phyloP scores from a whole-genome alignment of 2,888 invertebrate genomes.

The Criorhina ranunculi region DNA sequence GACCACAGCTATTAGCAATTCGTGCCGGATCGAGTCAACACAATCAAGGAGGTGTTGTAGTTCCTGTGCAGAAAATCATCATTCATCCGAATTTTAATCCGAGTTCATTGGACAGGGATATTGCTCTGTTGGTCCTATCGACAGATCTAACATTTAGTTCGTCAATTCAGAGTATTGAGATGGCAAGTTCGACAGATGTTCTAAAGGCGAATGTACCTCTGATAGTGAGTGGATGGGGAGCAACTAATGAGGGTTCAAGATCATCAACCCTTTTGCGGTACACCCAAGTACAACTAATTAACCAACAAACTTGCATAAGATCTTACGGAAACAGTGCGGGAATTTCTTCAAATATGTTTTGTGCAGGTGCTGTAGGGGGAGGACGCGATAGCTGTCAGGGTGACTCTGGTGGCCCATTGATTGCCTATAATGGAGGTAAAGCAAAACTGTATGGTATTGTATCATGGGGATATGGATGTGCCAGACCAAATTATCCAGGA shows the following conservation, averaged over 20 bases:
- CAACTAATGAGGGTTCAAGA: constrained; percentile 28
- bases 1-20: constrained; percentile 12
- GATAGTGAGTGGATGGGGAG: constrained; percentile 49
- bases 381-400: constrained; percentile 77
- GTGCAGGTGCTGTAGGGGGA: constrained; percentile 81
- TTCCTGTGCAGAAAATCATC: constrained; percentile 27
- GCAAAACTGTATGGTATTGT: constrained; percentile 79
- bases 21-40: constrained; percentile 44
- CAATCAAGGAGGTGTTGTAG: constrained; percentile 28
- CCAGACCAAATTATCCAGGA: constrained; percentile 79
- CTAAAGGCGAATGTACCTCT: constrained; percentile 6
- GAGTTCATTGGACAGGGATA: constrained; percentile 25
- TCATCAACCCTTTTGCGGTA: not conserved
- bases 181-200: constrained; percentile 18
- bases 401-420: constrained; percentile 82
- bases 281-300: constrained; percentile 35
- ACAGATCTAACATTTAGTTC: constrained; percentile 1
- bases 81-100: constrained; percentile 32
- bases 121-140: constrained; percentile 34
- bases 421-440: constrained; percentile 72
- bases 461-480: constrained; percentile 81
- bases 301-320: constrained; percentile 7
- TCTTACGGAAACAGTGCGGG: not conserved
- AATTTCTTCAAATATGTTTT: constrained; percentile 80
- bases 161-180: constrained; percentile 8